phyloP scores from a whole-genome alignment of 2,113 vertebrate species.

The Suricata suricatta region DNA sequence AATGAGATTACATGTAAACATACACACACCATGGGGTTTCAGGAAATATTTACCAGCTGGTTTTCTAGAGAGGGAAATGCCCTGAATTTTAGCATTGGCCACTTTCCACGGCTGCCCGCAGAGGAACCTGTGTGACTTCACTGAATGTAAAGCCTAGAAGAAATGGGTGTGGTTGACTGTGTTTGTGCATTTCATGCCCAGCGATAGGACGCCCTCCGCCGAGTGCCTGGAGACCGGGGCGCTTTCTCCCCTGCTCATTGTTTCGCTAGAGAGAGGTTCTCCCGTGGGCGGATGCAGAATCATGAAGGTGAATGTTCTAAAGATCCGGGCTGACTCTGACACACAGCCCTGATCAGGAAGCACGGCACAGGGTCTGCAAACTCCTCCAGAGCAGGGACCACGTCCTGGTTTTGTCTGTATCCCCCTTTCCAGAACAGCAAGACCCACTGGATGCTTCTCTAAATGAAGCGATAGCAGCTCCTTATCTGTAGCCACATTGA shows the following conservation, averaged over 20 bases:
- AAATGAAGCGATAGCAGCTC: neutral
- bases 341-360: neutral
- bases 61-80: neutral
- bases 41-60: neutral
- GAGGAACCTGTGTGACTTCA: neutral
- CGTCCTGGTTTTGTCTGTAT: neutral
- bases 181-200: accelerated
- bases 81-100: neutral
- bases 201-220: neutral
- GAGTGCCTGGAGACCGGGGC: neutral
- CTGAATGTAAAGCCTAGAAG: neutral
- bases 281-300: neutral
- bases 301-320: accelerated
- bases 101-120: neutral
- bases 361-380: too few relatives aligned
- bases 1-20: neutral
- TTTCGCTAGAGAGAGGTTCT: neutral
- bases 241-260: neutral
- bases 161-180: accelerated
- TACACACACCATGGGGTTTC: neutral
- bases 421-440: neutral
- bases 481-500: neutral
- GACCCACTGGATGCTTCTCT: neutral
- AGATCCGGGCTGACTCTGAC: neutral
- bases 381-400: neutral